These are phyloP conservation scores for Ethmia dodecea DNA, from an alignment of 2,888 invertebrate genomes.

Conservation along the genomic window DNA sequence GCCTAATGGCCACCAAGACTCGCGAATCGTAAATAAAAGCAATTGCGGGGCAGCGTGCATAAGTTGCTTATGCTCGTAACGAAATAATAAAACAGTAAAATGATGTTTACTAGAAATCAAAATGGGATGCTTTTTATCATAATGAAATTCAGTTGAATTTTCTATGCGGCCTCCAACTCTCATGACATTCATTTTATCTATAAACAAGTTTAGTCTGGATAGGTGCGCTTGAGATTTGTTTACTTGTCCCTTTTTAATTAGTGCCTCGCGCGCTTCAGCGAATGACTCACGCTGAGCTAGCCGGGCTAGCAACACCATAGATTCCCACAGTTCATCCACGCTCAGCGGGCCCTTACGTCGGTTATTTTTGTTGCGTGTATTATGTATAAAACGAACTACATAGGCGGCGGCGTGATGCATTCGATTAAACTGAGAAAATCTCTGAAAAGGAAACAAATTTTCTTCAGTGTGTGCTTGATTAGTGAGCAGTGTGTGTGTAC, in stretches of 20 bases:
- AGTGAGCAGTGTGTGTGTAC: background rate
- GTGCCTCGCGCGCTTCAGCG: background rate
- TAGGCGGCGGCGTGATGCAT: slow-evolving; percentile 15
- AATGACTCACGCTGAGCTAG: background rate
- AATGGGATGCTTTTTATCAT: slow-evolving; percentile 8
- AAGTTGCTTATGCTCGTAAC: slow-evolving; percentile 3
- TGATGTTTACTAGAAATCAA: slow-evolving; percentile 2
- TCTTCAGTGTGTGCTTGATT: background rate
- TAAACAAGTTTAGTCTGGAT: background rate
- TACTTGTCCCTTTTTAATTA: background rate
- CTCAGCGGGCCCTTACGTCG: background rate
- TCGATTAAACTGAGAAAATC: slow-evolving; percentile 11
- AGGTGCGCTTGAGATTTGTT: background rate
- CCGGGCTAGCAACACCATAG: background rate
- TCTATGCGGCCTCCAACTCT: background rate
- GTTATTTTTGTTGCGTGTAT: background rate
- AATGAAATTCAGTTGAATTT: background rate
- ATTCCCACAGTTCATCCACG: background rate
- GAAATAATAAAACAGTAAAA: slow-evolving; percentile 2
- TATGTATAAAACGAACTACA: slow-evolving; percentile 16
- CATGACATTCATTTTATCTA: background rate
- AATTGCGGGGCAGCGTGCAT: slow-evolving; percentile 5
- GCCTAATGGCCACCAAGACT: slow-evolving; percentile 4
- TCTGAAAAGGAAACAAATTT: slow-evolving; percentile 7
- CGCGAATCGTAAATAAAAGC: slow-evolving; percentile 1